Evolutionary conservation across 2,113 vertebrate species (phyloP), one percentile per base, ranked within the genome.

Genomic region (Eurypyga helias): DNA sequence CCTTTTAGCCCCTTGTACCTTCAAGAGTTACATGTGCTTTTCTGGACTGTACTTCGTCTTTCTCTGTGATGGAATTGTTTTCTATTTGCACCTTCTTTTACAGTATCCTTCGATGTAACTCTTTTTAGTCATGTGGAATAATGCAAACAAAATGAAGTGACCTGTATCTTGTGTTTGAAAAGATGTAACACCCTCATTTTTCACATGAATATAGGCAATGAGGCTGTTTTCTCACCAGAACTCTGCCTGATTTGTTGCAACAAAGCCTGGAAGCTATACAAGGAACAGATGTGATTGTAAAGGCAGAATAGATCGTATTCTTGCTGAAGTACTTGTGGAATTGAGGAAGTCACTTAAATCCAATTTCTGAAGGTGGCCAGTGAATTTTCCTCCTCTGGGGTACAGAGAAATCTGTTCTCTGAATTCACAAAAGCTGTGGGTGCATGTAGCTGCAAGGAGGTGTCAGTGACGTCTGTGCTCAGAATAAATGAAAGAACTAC

Each of bases 401-500:
- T 20, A 79, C 14, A 15, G n/a, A 78, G 70, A 61, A 75, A 49
- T 14, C 17, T 41, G 4, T 52, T 78, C 10, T 55, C 34, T 65
- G 45, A 79, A 69, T 58, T 78, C 55, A 76, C n/a, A 62, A 10
- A 81, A 55, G 14, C 14, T 66, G 51, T 33, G 20, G 17, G 25
- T n/a, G 14, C 17, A 17, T 5, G 10, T 6, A 83, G 24, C 33
- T 62, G 41, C 38, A 51, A 55, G 65, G 36, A 85, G 25, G 51
- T 1, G 0, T 19, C 2, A 6, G 9, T 14, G 21, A 66, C 1
- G 4, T n/a, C 24, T 71, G 25, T 41, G 23, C 13, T 75, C 17
- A 25, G 36, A 67, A 17, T 10, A 62, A 66, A 14, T 6, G 11
- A 51, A 54, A 75, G 11, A 33, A n/a, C 28, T n/a, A 36, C 29